Evolutionary conservation across 2,113 vertebrate species (phyloP), one percentile per base, ranked within the genome.

Genomic region (Conger conger): DNA sequence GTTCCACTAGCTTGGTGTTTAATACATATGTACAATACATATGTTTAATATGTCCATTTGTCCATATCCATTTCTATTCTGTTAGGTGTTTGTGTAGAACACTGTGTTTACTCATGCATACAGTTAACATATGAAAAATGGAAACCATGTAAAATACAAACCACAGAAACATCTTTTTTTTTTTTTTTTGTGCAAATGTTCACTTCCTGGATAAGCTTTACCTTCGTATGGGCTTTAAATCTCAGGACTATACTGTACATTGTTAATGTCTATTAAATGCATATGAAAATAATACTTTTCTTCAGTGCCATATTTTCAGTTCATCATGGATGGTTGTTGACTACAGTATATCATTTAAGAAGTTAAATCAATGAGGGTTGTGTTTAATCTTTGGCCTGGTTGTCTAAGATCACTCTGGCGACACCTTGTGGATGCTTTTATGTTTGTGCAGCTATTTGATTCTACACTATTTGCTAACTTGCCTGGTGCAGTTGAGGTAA

Each of bases 211-310:
- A 15, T 7, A 50, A 50, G 45, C 45, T 50, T 50, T 50, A 50
- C 3, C 57, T 27, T 42, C 42, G 35, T 80, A 60, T 35, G 80
- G 83, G 86, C 68, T 92, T 76, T 23, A 86, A 89, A 92, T 92
- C 94, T 94, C 94, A 94, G 94, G 94, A 94, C 91, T 87, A 91
- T 82, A 79, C 78, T 78, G 86, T 85, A 83, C 60, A 82, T 79
- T 76, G 76, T 45, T 17, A 79, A 33, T 77, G 79, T 85, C 38
- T 33, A 76, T 50, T 82, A 38, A 82, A 82, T 83, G 73, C 73
- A 68, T 18, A 4, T 30, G 57, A 63, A 63, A 63, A 63, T 8
- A 63, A 23, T 27, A 63, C 18, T 20, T 63, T 7, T 63, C 57
- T 63, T 27, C 18, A 63, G 9, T 63, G 57, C 27, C 18, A 63